A percentile compares a stretch with the other conserved stretches of the same genome.
Conservation (phyloP, 2,113 vertebrate genomes). For the Nipponia nippon region DNA sequence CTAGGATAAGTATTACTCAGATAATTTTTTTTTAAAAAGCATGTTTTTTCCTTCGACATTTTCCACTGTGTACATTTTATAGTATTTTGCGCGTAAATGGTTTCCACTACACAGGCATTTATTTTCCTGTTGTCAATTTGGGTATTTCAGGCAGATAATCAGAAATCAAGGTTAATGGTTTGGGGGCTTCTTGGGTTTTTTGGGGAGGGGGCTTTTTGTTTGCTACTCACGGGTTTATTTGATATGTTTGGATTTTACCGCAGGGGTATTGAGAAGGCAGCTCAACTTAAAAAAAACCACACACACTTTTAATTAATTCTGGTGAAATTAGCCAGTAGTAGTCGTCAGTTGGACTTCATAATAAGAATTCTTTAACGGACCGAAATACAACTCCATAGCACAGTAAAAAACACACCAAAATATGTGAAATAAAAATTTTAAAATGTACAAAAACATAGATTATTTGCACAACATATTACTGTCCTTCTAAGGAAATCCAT, state of each 20-base stretch:
- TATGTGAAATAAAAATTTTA: neutral
- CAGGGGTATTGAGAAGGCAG: neutral
- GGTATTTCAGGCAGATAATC: neutral
- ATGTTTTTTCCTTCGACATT: neutral
- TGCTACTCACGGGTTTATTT: neutral
- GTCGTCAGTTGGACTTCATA: neutral
- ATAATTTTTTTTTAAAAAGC: neutral
- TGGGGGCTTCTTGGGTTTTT: neutral
- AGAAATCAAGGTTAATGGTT: neutral
- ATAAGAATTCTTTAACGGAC: neutral
- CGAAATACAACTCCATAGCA: neutral
- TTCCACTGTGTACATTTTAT: neutral
- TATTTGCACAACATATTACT: neutral
- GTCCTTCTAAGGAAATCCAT: neutral
- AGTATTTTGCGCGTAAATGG: neutral
- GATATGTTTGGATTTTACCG: neutral
- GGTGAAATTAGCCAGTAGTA: neutral
- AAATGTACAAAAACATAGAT: neutral
- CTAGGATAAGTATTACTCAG: neutral
- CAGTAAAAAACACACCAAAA: neutral
- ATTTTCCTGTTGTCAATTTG: neutral
- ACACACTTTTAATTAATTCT: neutral
- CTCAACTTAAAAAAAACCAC: neutral
- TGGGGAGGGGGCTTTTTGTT: neutral
- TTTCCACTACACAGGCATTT: neutral